phyloP scores from a whole-genome alignment of 2,113 vertebrate species.

The Burhinus oedicnemus region DNA sequence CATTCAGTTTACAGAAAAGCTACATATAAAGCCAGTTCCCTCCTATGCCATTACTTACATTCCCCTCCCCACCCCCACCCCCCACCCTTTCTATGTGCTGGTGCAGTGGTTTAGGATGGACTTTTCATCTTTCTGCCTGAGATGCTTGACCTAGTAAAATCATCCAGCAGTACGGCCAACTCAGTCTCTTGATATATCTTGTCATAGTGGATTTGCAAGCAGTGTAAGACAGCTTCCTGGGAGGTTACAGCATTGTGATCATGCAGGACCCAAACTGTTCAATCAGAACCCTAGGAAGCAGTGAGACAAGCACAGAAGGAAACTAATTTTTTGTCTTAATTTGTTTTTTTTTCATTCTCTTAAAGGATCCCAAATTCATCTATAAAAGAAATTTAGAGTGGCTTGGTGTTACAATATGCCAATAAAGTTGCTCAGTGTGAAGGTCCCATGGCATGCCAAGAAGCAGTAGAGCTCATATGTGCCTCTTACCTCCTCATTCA shows the following conservation, averaged over 20 bases:
- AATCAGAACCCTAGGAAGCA: not conserved
- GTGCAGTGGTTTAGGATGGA: not conserved
- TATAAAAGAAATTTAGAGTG: not conserved
- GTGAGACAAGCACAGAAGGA: not conserved
- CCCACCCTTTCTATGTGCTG: not conserved
- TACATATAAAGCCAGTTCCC: not conserved
- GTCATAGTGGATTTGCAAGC: not conserved
- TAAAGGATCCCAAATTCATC: not conserved
- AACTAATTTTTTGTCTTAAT: not conserved
- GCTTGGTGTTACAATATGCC: not conserved
- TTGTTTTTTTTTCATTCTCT: not conserved
- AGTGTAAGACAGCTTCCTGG: not conserved
- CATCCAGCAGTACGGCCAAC: not conserved
- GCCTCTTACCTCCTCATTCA: not conserved
- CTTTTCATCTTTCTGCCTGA: not conserved
- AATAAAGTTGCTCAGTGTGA: not conserved
- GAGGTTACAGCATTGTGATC: not conserved
- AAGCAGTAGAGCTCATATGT: not conserved
- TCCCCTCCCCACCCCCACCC: not conserved
- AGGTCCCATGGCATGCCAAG: not conserved
- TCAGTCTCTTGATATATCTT: not conserved
- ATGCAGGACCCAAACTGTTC: not conserved
- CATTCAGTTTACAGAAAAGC: not conserved
- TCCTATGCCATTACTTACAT: not conserved
- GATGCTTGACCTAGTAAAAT: not conserved